These are phyloP conservation scores for Agraylea sexmaculata DNA, from an alignment of 1,140 invertebrate genomes.

Conservation along the genomic window DNA sequence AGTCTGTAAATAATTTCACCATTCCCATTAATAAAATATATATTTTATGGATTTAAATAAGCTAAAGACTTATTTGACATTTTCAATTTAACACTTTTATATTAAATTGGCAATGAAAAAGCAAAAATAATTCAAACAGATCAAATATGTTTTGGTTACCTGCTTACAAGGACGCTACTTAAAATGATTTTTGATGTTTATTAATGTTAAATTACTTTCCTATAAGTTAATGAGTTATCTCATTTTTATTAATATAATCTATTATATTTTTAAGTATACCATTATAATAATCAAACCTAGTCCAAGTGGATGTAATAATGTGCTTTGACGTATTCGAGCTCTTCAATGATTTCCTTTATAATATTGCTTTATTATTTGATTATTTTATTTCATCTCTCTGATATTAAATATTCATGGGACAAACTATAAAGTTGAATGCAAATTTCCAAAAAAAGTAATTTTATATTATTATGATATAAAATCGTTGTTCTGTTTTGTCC, in stretches of 20 bases:
- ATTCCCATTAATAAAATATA: background rate
- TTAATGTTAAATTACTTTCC: background rate
- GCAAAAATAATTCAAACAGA: background rate
- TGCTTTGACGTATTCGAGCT: too few relatives aligned
- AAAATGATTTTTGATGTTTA: too few relatives aligned
- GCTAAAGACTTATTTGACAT: background rate
- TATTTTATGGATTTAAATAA: background rate
- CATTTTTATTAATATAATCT: background rate
- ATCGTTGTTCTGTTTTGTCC: constrained; percentile 1
- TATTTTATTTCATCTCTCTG: background rate
- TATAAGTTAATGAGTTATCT: background rate
- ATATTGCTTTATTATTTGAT: too few relatives aligned
- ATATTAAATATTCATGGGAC: background rate
- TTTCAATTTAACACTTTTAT: background rate
- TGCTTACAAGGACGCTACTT: too few relatives aligned
- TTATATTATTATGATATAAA: background rate
- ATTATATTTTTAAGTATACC: background rate
- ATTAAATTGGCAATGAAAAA: background rate
- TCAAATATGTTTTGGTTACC: background rate
- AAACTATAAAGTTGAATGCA: too few relatives aligned
- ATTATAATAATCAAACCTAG: too few relatives aligned
- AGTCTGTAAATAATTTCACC: constrained; percentile 26
- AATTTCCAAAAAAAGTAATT: too few relatives aligned
- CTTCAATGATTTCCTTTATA: too few relatives aligned
- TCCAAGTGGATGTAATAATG: too few relatives aligned